Conservation (phyloP, 2,888 invertebrate species). For the Mongoloraphidia duomilia region DNA sequence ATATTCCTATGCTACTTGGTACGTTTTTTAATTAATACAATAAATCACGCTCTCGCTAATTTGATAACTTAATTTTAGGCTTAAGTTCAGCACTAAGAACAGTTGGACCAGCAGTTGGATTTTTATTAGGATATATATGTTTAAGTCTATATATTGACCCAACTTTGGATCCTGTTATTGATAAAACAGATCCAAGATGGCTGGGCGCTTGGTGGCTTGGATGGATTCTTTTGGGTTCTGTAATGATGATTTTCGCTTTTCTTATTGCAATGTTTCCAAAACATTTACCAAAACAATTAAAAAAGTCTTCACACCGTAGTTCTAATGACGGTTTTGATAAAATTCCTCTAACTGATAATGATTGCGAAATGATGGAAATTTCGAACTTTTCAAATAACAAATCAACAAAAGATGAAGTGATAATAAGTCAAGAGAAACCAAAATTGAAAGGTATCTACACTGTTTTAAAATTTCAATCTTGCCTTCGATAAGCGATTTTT, state of each 20-base stretch:
- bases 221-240: slow-evolving; percentile 35
- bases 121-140: slow-evolving; percentile 34
- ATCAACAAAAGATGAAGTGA: too few relatives aligned
- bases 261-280: slow-evolving; percentile 51
- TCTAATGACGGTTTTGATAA: too few relatives aligned
- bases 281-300: slow-evolving; percentile 31
- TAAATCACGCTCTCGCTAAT: slow-evolving; percentile 1
- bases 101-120: slow-evolving; percentile 44
- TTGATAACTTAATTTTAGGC: slow-evolving; percentile 23
- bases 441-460: slow-evolving; percentile 25
- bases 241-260: slow-evolving; percentile 43
- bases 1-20: slow-evolving; percentile 46
- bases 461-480: too few relatives aligned
- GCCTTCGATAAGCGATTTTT: too few relatives aligned
- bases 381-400: too few relatives aligned
- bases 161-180: slow-evolving; percentile 40
- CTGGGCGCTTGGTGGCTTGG: slow-evolving; percentile 68
- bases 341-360: too few relatives aligned
- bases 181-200: slow-evolving; percentile 49
- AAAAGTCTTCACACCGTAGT: too few relatives aligned
- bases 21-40: slow-evolving; percentile 12
- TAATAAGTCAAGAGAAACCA: slow-evolving; percentile 15
- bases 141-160: slow-evolving; percentile 45
- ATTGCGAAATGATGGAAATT: too few relatives aligned
- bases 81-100: slow-evolving; percentile 35